Percentiles rank a stretch among this genome's conserved stretches.
phyloP scores from a whole-genome alignment of 2,113 vertebrate species.

The Scomber scombrus region DNA sequence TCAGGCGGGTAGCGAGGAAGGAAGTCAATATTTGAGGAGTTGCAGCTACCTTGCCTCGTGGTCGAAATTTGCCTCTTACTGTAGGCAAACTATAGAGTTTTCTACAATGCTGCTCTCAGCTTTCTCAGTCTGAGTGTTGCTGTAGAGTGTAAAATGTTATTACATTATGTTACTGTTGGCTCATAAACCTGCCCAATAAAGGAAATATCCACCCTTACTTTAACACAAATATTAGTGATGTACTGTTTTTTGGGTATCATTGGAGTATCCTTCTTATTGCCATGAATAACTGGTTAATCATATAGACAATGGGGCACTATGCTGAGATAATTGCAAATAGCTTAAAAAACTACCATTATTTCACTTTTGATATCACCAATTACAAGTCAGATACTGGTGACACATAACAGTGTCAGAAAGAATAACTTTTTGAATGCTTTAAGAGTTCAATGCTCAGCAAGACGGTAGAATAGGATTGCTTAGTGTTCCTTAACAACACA shows the following conservation, averaged over 20 bases:
- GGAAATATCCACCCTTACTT: conserved; percentile 9
- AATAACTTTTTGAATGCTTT: background rate
- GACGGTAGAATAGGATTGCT: conserved; percentile 22
- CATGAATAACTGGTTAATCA: background rate
- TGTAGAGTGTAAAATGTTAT: conserved; percentile 28
- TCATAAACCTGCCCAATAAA: background rate
- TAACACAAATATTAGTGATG: conserved; percentile 1
- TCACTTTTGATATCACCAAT: too few species aligned
- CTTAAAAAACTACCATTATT: too few species aligned
- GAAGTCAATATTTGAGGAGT: conserved; percentile 83
- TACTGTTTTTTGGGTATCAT: too few species aligned
- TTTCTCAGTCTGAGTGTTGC: conserved; percentile 19
- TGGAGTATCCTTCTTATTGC: background rate
- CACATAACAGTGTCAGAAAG: background rate
- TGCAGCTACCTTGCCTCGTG: conserved; percentile 62
- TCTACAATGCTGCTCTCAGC: conserved; percentile 55
- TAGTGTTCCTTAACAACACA: conserved; percentile 50
- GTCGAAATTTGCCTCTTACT: conserved; percentile 51
- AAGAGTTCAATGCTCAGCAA: background rate
- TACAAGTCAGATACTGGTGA: background rate
- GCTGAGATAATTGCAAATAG: background rate
- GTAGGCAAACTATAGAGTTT: conserved; percentile 49
- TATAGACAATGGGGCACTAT: background rate
- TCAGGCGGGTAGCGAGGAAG: conserved; percentile 72
- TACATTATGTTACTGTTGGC: conserved; percentile 35